These are phyloP conservation scores for Ligdia adustata DNA, from an alignment of 2,888 invertebrate species.

Conservation along the genomic window DNA sequence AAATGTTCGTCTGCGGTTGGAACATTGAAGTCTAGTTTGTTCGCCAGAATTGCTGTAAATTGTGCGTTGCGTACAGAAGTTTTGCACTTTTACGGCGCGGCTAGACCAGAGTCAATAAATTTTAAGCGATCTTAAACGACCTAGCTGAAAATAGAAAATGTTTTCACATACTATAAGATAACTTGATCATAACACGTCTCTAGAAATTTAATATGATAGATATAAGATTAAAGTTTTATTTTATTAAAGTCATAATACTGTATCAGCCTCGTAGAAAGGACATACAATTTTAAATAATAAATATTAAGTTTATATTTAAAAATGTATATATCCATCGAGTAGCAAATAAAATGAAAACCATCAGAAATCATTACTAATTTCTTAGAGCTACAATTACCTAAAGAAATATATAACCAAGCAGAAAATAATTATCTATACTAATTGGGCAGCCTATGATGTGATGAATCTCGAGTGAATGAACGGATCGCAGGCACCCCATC, in stretches of 20 bases:
- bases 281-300: not conserved
- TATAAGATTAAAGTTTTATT: slow-evolving; percentile 57
- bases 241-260: slow-evolving; percentile 38
- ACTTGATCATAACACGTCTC: slow-evolving; percentile 65
- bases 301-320: not conserved
- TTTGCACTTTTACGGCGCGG: slow-evolving; percentile 65
- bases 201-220: slow-evolving; percentile 72
- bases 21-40: slow-evolving; percentile 52
- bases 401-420: slow-evolving; percentile 38
- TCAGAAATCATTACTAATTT: too few species aligned
- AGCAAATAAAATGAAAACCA: too few species aligned
- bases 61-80: slow-evolving; percentile 62
- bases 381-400: too few species aligned
- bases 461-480: slow-evolving; percentile 62
- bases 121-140: slow-evolving; percentile 61
- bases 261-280: slow-evolving; percentile 2
- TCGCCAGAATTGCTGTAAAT: slow-evolving; percentile 54
- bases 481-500: slow-evolving; percentile 45
- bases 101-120: slow-evolving; percentile 64
- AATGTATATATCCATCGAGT: not conserved
- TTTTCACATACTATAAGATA: slow-evolving; percentile 71
- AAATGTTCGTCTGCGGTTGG: too few species aligned
- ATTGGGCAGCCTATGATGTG: slow-evolving; percentile 59
- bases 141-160: slow-evolving; percentile 57
- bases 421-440: slow-evolving; percentile 58